Percentiles rank a stretch among this genome's conserved stretches.
Conservation (phyloP, 2,888 invertebrate species). For the Anticlea derivata region DNA sequence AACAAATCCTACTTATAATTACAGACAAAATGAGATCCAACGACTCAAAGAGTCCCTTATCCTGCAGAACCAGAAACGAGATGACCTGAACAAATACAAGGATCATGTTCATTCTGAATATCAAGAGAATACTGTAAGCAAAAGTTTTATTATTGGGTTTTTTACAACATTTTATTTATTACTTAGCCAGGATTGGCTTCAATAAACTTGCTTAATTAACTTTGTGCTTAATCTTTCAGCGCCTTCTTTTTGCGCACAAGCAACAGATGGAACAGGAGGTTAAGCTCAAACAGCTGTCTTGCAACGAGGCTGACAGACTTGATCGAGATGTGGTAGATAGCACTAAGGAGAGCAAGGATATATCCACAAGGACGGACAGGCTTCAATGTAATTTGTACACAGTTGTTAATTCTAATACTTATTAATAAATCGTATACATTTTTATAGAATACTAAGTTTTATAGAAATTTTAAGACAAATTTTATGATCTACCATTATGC, state of each 20-base stretch:
- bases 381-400: constrained; percentile 54
- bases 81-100: constrained; percentile 74
- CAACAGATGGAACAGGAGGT: constrained; percentile 88
- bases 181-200: too few relatives aligned
- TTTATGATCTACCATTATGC: too few relatives aligned
- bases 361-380: constrained; percentile 65
- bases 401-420: neutral
- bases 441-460: too few relatives aligned
- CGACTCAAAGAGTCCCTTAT: constrained; percentile 64
- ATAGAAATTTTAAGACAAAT: too few relatives aligned
- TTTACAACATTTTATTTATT: too few relatives aligned
- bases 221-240: constrained; percentile 61
- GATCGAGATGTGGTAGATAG: constrained; percentile 72
- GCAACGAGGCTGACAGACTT: constrained; percentile 71
- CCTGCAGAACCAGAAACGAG: constrained; percentile 65
- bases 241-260: constrained; percentile 86
- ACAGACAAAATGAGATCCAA: constrained; percentile 75
- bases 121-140: constrained; percentile 75
- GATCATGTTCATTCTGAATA: constrained; percentile 71
- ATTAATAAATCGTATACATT: neutral
- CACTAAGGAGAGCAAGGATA: constrained; percentile 74
- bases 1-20: constrained; percentile 35
- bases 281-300: constrained; percentile 80
- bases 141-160: constrained; percentile 3
- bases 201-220: constrained; percentile 1